Evolutionary conservation across 2,888 invertebrate genomes (phyloP), one percentile per base, ranked within the genome.

Genomic region (Drosophila ustulata): DNA sequence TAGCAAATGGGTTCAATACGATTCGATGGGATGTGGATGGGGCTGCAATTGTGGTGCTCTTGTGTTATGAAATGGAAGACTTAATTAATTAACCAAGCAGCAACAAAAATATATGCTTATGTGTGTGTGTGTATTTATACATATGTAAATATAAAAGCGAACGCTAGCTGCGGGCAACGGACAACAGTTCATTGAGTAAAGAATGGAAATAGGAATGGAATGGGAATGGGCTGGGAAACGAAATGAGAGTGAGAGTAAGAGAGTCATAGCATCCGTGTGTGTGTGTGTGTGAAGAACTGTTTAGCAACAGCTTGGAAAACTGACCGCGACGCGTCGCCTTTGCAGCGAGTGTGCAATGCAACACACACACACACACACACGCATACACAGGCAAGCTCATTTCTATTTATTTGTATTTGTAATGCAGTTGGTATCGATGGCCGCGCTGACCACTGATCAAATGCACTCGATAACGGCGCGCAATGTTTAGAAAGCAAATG

Each of bases 261-360:
- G 28, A 39, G 50, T 9, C 23, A 28, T 39, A 18, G 28, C 30
- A 9, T 37, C 18, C 30, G 8, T 9, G 13, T 26, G 30, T 28
- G n/a, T 30, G 47, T 41, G 41, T 49, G 30, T 58, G 62, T 45
- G 26, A 58, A 73, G 74, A 83, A 83, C 73, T 86, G 73, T 80
- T 82, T 85, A 74, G 80, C 80, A 82, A 77, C 71, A 82, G 80
- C 70, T 82, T 18, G 18, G 75, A 74, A 69, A 82, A 79, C 69
- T 74, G 74, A 78, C 78, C 73, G 70, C 63, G 18, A n/a, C 23
- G 41, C 32, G 28, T 28, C 34, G 32, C 7, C 41, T 3, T 5
- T 18, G 8, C n/a, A n/a, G n/a, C n/a, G n/a, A n/a, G n/a, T n/a
- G n/a, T n/a, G n/a, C n/a, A n/a, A n/a, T n/a, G n/a, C n/a, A n/a